Conservation (phyloP, 2,797 vertebrate species). For the Vireo griseus region DNA sequence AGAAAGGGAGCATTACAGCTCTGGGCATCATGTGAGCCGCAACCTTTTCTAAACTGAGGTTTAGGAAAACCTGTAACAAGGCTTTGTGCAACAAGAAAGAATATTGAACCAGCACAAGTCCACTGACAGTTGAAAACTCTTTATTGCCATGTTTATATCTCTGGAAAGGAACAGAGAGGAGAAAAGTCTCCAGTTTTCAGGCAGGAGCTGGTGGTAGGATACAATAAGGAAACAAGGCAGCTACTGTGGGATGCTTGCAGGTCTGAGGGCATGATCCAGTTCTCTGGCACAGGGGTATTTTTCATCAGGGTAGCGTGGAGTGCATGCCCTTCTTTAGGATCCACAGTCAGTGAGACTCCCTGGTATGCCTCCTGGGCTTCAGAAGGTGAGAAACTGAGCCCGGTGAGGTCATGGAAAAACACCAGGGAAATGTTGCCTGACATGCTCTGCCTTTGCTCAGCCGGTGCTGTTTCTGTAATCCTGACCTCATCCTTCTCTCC, state of each 20-base stretch:
- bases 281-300: neutral
- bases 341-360: neutral
- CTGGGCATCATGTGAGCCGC: neutral
- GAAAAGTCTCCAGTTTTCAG: neutral
- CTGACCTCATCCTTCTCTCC: conserved; percentile 24
- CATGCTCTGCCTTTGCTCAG: conserved; percentile 5
- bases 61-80: neutral
- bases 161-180: neutral
- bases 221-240: neutral
- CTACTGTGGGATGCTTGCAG: neutral
- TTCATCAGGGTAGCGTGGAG: neutral
- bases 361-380: neutral
- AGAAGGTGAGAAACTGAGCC: neutral
- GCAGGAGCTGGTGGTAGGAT: neutral
- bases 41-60: neutral
- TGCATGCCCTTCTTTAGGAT: neutral
- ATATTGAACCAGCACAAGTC: neutral
- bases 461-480: conserved; percentile 24
- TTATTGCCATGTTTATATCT: neutral
- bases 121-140: neutral
- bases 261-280: neutral
- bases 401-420: conserved; percentile 35
- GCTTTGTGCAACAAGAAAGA: neutral
- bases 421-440: neutral
- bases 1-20: neutral